Evolutionary conservation across 92 coral and sea anemone species (phyloP).

Genomic region (Parazoanthus darwini): DNA sequence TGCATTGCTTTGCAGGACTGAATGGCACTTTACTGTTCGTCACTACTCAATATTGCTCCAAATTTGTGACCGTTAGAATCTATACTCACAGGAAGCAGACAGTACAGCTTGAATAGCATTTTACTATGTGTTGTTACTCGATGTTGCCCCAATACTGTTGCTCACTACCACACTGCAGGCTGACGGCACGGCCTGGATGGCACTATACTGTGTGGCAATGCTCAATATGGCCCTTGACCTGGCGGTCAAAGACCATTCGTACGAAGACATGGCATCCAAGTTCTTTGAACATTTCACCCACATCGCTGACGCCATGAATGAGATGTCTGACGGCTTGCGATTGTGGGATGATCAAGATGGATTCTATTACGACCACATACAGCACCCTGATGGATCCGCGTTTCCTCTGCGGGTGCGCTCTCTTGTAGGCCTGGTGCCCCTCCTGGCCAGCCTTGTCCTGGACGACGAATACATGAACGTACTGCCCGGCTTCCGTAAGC

Average conservation of each 20-base stretch:
- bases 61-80: not conserved
- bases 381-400: conserved; percentile 39
- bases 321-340: conserved; percentile 91
- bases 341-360: conserved; percentile 97
- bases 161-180: conserved; percentile 55
- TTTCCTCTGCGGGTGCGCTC: conserved; percentile 93
- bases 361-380: conserved; percentile 89
- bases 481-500: conserved; percentile 93
- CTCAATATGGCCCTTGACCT: conserved; percentile 90
- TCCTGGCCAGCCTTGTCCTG: conserved; percentile 90
- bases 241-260: conserved; percentile 73
- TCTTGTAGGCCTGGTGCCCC: conserved; percentile 93
- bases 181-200: conserved; percentile 99
- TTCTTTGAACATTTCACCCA: conserved; percentile 97
- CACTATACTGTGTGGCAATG: conserved; percentile 90
- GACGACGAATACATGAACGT: conserved; percentile 87
- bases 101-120: not conserved
- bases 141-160: not conserved
- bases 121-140: not conserved
- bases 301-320: conserved; percentile 93
- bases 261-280: conserved; percentile 99
- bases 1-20: too few species aligned
- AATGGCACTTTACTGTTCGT: too few species aligned
- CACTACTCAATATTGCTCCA: not conserved
- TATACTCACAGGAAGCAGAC: not conserved